Conservation (phyloP, 1,140 invertebrate genomes). For the Idris sp. region DNA sequence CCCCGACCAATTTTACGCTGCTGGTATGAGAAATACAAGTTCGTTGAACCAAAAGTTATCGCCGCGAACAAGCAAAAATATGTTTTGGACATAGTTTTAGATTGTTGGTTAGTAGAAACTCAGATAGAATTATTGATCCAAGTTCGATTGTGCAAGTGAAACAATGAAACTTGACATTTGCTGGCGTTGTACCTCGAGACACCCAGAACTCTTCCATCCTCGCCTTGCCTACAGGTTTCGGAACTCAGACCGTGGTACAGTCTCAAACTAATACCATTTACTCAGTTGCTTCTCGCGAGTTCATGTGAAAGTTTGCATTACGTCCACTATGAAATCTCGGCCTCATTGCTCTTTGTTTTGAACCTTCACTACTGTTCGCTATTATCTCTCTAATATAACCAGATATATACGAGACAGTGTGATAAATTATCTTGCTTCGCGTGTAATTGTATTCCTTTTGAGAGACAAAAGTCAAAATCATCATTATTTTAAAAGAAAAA, state of each 20-base stretch:
- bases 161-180: slow-evolving; percentile 64
- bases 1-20: too few relatives aligned
- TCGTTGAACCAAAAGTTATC: slow-evolving; percentile 48
- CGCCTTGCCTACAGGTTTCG: slow-evolving; percentile 38
- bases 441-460: too few relatives aligned
- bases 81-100: slow-evolving; percentile 59
- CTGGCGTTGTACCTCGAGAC: slow-evolving; percentile 41
- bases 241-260: slow-evolving; percentile 62
- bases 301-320: slow-evolving; percentile 55
- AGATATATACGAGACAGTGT: too few relatives aligned
- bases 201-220: slow-evolving; percentile 18
- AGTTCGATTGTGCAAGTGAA: slow-evolving; percentile 57
- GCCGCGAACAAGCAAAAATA: slow-evolving; percentile 50
- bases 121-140: slow-evolving; percentile 54
- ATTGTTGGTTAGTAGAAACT: slow-evolving; percentile 45
- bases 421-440: too few relatives aligned
- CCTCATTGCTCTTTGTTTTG: slow-evolving; percentile 54
- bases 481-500: too few relatives aligned
- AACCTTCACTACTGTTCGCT: slow-evolving; percentile 51
- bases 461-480: too few relatives aligned
- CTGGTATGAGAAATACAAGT: slow-evolving; percentile 33
- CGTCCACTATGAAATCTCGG: slow-evolving; percentile 58
- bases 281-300: slow-evolving; percentile 29
- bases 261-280: slow-evolving; percentile 69
- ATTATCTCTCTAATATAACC: too few relatives aligned